Conservation (phyloP, 2,888 invertebrate species). For the Drosophila austrosaltans region DNA sequence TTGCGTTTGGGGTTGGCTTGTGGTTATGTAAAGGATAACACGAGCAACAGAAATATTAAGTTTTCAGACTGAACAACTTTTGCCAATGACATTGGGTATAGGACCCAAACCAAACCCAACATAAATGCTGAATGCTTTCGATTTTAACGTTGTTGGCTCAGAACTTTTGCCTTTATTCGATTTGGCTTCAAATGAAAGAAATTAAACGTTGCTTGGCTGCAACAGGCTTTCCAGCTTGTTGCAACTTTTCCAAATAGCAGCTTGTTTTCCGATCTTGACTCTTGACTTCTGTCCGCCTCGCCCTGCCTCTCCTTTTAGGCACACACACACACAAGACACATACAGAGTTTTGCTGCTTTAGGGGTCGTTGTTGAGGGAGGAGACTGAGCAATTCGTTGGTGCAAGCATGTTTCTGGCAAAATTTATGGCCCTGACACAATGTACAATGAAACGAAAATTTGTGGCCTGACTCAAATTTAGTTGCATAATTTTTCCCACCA, state of each 20-base stretch:
- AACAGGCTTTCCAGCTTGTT: conserved; percentile 48
- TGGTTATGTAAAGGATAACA: not conserved
- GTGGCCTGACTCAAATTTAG: conserved; percentile 13
- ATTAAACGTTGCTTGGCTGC: conserved; percentile 62
- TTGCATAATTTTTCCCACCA: not conserved
- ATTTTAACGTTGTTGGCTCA: not conserved
- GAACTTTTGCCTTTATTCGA: conserved; percentile 35
- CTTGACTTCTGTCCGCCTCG: conserved; percentile 57
- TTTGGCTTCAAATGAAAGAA: conserved; percentile 67
- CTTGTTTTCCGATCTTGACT: conserved; percentile 62
- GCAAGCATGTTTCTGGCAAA: conserved; percentile 10
- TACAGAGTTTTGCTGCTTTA: not conserved
- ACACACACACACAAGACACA: not conserved
- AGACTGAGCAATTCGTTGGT: conserved; percentile 9
- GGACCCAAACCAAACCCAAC: not conserved
- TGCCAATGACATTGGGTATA: conserved; percentile 5
- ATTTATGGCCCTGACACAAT: conserved; percentile 14
- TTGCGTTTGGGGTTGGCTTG: not conserved
- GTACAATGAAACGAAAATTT: conserved; percentile 16
- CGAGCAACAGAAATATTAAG: conserved; percentile 5
- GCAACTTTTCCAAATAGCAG: conserved; percentile 34
- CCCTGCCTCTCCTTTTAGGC: not conserved
- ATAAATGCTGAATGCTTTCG: not conserved
- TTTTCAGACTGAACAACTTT: conserved; percentile 3
- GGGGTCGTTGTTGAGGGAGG: not conserved